phyloP scores from a whole-genome alignment of 2,113 vertebrate species.

The Echinops telfairi region DNA sequence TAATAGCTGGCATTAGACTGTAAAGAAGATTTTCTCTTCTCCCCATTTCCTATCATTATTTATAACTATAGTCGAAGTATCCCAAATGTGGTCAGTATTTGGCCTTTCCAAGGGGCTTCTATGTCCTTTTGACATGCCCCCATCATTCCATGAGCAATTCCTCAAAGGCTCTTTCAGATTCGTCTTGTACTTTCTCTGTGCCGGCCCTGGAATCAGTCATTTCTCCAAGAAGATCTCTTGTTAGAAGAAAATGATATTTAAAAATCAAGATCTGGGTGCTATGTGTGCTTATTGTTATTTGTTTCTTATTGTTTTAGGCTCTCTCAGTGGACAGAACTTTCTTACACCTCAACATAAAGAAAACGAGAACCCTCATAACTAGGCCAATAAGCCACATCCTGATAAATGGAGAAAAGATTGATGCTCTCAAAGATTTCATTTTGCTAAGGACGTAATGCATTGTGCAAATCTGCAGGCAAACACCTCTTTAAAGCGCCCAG shows the following conservation, averaged over 20 bases:
- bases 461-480: neutral
- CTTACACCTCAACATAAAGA: neutral
- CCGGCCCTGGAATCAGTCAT: neutral
- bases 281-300: neutral
- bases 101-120: neutral
- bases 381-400: no score
- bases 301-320: neutral
- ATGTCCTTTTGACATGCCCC: neutral
- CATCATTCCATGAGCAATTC: neutral
- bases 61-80: slow-evolving; percentile 16
- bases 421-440: neutral
- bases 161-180: neutral
- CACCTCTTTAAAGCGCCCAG: neutral
- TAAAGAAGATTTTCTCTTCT: neutral
- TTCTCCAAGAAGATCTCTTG: neutral
- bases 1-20: neutral
- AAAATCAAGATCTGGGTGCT: neutral
- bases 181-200: neutral
- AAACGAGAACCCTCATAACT: no score
- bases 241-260: neutral
- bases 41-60: neutral
- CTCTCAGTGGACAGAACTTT: neutral
- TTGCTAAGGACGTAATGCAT: neutral
- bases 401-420: no score
- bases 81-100: neutral